These are phyloP conservation scores for Ormyrus nitidulus DNA, from an alignment of 2,888 invertebrate species.

Conservation along the genomic window DNA sequence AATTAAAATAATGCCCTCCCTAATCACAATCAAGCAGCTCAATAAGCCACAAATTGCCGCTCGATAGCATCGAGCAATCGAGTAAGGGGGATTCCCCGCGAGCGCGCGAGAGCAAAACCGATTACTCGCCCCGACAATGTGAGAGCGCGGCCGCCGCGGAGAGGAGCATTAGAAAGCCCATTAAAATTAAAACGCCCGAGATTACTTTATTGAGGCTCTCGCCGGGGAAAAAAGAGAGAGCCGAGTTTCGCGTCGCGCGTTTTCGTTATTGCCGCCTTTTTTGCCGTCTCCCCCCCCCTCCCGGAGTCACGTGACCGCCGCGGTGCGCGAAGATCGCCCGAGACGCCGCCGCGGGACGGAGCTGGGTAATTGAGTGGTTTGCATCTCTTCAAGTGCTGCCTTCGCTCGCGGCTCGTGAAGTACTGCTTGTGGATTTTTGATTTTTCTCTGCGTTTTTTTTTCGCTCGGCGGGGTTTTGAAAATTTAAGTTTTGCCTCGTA, in stretches of 20 bases:
- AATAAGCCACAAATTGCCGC: constrained; percentile 7
- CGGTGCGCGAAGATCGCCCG: constrained; percentile 52
- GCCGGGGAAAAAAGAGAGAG: not conserved
- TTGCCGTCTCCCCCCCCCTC: not conserved
- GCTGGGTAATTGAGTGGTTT: constrained; percentile 72
- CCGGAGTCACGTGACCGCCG: not conserved
- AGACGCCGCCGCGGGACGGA: constrained; percentile 62
- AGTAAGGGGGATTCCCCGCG: not conserved
- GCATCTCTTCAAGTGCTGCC: constrained; percentile 62
- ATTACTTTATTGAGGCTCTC: constrained; percentile 13
- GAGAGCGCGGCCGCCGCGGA: not conserved
- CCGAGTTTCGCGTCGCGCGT: not conserved
- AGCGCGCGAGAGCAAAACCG: not conserved
- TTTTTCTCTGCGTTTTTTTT: not conserved
- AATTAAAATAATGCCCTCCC: not conserved
- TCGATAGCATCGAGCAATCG: constrained; percentile 1
- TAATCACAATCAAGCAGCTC: not conserved
- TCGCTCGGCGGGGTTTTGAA: no score
- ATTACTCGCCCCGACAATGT: not conserved
- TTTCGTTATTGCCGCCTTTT: not conserved
- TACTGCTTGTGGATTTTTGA: not conserved
- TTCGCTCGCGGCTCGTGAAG: no score
- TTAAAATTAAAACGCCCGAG: no score
- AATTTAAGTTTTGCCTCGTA: no score
- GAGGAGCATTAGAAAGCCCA: no score